Conservation (phyloP, 2,113 vertebrate species). For the Alligator sinensis region DNA sequence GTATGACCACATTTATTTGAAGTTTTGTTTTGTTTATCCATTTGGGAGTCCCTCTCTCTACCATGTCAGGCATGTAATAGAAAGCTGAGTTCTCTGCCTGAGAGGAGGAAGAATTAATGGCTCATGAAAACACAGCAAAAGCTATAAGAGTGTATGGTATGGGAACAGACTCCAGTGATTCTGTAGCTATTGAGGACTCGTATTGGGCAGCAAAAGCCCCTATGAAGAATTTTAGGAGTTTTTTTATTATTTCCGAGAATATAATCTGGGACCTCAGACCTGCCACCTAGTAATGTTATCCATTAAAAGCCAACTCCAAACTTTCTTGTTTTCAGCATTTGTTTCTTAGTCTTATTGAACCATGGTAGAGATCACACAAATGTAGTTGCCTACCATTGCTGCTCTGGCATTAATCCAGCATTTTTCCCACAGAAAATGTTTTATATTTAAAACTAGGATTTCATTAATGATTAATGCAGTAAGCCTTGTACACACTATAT, state of each 20-base stretch:
- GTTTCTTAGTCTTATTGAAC: not conserved
- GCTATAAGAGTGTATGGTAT: no score
- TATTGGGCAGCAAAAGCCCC: not conserved
- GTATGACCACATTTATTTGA: not conserved
- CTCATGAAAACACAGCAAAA: not conserved
- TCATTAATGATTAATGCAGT: not conserved
- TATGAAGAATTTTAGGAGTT: not conserved
- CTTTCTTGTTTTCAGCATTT: not conserved
- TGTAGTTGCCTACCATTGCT: fast-evolving
- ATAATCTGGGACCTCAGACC: no score
- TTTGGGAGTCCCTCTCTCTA: not conserved
- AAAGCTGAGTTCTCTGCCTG: not conserved
- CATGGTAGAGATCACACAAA: not conserved
- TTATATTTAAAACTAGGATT: not conserved
- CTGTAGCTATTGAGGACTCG: not conserved
- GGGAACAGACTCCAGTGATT: not conserved
- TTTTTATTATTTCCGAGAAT: not conserved
- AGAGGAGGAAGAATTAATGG: not conserved
- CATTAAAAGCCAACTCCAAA: not conserved
- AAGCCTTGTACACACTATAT: not conserved
- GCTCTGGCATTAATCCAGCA: not conserved
- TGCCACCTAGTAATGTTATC: not conserved
- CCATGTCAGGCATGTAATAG: not conserved
- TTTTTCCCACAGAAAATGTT: not conserved
- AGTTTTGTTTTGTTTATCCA: fast-evolving